Percentiles rank a stretch among this genome's conserved stretches.
phyloP scores from a whole-genome alignment of 2,797 vertebrate species.

The Cossypha caffra region DNA sequence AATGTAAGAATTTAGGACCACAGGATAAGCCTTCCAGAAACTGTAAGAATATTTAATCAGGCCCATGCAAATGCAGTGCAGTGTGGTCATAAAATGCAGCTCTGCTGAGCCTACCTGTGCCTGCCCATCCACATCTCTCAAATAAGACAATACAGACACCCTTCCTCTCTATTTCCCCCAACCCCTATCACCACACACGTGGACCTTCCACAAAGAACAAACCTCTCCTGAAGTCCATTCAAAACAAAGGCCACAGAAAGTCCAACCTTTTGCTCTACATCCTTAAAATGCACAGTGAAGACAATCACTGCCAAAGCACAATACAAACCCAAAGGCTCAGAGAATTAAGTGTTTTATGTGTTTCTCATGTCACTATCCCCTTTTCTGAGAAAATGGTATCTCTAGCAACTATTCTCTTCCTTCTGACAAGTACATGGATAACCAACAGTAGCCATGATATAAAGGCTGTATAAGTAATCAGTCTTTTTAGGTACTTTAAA shows the following conservation, averaged over 20 bases:
- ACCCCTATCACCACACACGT: rapidly evolving
- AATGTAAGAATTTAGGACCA: not conserved
- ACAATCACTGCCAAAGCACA: not conserved
- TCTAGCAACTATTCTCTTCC: not conserved
- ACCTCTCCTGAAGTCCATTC: not conserved
- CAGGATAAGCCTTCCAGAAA: not conserved
- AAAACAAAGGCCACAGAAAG: not conserved
- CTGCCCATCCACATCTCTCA: not conserved
- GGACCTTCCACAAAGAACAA: not conserved
- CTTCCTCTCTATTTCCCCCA: not conserved
- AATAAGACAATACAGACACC: not conserved
- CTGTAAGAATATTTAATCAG: not conserved
- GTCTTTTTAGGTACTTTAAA: not conserved
- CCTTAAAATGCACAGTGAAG: not conserved
- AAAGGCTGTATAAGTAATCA: not conserved
- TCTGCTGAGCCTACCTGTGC: not conserved
- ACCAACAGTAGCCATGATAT: not conserved
- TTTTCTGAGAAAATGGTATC: not conserved
- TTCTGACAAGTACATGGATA: not conserved
- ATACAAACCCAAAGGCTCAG: not conserved
- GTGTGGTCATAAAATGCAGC: not conserved
- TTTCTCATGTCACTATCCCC: not conserved
- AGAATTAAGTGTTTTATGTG: not conserved
- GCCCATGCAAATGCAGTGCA: not conserved
- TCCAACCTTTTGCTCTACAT: not conserved